These are phyloP conservation scores for Macropus fuliginosus DNA, from an alignment of 2,797 vertebrate species.

Conservation along the genomic window DNA sequence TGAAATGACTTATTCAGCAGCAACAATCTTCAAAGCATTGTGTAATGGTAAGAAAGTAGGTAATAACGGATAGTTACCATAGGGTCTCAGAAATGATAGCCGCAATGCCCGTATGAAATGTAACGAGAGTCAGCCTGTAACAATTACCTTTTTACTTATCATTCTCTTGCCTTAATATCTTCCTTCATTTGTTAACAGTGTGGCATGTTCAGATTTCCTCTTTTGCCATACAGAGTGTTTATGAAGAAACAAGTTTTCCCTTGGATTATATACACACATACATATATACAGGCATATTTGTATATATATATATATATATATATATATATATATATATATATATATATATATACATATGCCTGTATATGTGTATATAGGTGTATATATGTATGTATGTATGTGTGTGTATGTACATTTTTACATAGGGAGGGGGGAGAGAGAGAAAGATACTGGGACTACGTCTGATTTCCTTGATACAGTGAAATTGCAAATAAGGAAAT, in stretches of 20 bases:
- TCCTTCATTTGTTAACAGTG: not conserved
- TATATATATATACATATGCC: too few relatives aligned
- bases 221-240: conserved; percentile 8
- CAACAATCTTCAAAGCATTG: not conserved
- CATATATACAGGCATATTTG: too few relatives aligned
- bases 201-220: conserved; percentile 23
- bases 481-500: not conserved
- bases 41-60: not conserved
- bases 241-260: conserved; percentile 31
- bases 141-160: conserved; percentile 33
- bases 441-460: too few relatives aligned
- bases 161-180: conserved; percentile 25
- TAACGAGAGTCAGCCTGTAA: conserved; percentile 52
- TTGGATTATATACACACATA: too few relatives aligned
- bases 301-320: too few relatives aligned
- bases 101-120: conserved; percentile 33
- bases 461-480: not conserved
- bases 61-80: not conserved
- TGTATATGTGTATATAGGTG: too few relatives aligned
- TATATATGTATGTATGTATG: too few relatives aligned
- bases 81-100: not conserved
- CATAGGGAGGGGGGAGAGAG: too few relatives aligned
- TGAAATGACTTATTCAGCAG: not conserved
- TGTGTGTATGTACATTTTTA: too few relatives aligned
- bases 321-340: too few relatives aligned